Evolutionary conservation across 2,888 invertebrate species (phyloP).

Genomic region (Troglohyphantes excavatus): DNA sequence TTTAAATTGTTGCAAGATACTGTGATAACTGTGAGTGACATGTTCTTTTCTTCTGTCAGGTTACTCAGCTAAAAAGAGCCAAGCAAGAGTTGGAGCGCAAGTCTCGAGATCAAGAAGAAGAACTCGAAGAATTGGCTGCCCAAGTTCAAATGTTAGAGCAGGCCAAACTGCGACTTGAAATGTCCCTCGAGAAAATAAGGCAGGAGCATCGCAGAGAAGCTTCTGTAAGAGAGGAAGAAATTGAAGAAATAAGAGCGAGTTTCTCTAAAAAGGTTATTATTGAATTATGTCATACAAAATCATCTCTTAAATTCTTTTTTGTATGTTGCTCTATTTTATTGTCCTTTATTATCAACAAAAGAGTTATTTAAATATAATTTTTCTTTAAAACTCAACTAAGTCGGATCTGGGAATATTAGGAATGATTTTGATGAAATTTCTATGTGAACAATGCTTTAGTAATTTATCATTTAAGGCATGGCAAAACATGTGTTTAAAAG

Average conservation of each 20-base stretch:
- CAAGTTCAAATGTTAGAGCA: slow-evolving; percentile 94
- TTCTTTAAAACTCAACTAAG: too few relatives aligned
- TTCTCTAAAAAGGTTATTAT: slow-evolving; percentile 91
- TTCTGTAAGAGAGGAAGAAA: slow-evolving; percentile 94
- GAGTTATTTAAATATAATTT: too few relatives aligned
- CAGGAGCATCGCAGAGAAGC: slow-evolving; percentile 95
- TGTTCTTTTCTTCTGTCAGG: slow-evolving; percentile 43
- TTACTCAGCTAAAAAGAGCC: slow-evolving; percentile 89
- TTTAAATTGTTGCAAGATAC: too few relatives aligned
- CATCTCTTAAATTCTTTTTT: too few relatives aligned
- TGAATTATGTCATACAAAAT: not conserved
- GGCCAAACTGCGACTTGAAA: slow-evolving; percentile 95
- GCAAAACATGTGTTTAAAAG: too few relatives aligned
- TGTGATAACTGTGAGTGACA: not conserved
- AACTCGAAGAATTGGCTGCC: slow-evolving; percentile 96
- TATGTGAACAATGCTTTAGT: too few relatives aligned
- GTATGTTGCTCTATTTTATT: too few relatives aligned
- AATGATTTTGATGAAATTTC: too few relatives aligned
- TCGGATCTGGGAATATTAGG: too few relatives aligned
- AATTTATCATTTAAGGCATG: too few relatives aligned
- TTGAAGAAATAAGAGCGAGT: slow-evolving; percentile 94
- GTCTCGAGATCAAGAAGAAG: slow-evolving; percentile 91
- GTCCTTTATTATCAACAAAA: too few relatives aligned
- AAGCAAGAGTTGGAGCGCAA: slow-evolving; percentile 94
- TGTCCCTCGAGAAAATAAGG: slow-evolving; percentile 94